Evolutionary conservation across 2,113 vertebrate species (phyloP), one percentile per base, ranked within the genome.

Genomic region (Gallinago paraguaiae): DNA sequence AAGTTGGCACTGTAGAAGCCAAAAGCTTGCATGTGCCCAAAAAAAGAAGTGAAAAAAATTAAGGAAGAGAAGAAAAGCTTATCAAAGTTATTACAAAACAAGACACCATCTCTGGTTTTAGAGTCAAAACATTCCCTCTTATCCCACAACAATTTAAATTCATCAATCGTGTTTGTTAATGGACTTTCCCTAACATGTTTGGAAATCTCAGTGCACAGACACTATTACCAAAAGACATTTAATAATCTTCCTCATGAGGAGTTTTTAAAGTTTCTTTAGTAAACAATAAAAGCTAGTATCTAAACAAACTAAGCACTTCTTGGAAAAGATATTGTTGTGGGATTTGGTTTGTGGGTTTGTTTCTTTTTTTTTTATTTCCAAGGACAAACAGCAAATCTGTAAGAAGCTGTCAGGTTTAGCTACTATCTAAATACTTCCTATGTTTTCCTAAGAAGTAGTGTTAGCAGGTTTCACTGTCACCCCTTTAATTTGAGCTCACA

Each of bases 401-500:
- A 77, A 56, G 67, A 46, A 95, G 48, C 68, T 93, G 71, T 79
- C 92, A 95, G 37, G 54, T 83, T 27, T 41, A 81, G 46, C 85
- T 78, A 13, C 43, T 24, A 11, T 45, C 31, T 41, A 43, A 80
- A 94, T 83, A 48, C 33, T 35, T 88, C 41, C 17, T 9, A 19
- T 74, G 72, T 41, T 95, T 93, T 93, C 45, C 56, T 53, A 61
- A 75, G 80, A 27, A 96, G 65, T 20, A 28, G 10, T 24, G 65
- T 56, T 90, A 94, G 56, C 72, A 92, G 51, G 35, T 95, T 93
- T 96, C 80, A 86, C 72, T 88, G 76, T 90, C 95, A 95, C 37
- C 35, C 72, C 72, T 82, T 96, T 91, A 95, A 96, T 93, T 78
- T 2, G 1, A 92, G 71, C 48, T 90, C 88, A 95, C 86, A 88